Conservation (phyloP, 2,113 vertebrate genomes). For the Phyllostomus discolor region DNA sequence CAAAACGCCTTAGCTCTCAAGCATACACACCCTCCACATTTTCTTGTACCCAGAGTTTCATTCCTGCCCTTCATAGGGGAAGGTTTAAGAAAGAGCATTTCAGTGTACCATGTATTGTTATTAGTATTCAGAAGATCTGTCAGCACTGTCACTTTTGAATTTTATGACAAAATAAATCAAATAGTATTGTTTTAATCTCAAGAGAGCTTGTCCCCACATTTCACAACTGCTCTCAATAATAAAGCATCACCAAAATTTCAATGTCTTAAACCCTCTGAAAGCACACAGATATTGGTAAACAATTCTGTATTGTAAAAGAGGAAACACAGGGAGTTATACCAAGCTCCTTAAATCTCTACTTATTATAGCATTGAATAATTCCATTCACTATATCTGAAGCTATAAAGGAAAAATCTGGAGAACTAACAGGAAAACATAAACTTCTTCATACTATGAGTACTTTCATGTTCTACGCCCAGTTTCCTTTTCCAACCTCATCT, state of each 20-base stretch:
- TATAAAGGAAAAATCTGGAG: neutral
- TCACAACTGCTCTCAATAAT: neutral
- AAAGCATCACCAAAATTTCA: neutral
- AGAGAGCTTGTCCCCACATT: neutral
- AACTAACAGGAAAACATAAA: neutral
- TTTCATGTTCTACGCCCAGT: neutral
- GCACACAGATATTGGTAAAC: neutral
- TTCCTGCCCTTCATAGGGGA: neutral
- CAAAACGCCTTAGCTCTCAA: conserved; percentile 74
- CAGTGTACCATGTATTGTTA: neutral
- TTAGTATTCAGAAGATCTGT: neutral
- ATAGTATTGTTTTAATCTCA: neutral
- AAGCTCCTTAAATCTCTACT: neutral
- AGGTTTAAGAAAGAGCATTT: neutral
- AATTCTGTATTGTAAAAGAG: neutral
- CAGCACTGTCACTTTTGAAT: neutral
- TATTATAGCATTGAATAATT: neutral
- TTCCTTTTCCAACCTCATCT: neutral
- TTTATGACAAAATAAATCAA: neutral
- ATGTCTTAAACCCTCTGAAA: neutral
- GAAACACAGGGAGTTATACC: neutral
- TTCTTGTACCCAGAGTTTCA: neutral
- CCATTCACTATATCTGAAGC: neutral
- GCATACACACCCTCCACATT: neutral
- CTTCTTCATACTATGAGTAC: neutral